Conservation (phyloP, 1,140 invertebrate genomes). For the Drosophila cardini region DNA sequence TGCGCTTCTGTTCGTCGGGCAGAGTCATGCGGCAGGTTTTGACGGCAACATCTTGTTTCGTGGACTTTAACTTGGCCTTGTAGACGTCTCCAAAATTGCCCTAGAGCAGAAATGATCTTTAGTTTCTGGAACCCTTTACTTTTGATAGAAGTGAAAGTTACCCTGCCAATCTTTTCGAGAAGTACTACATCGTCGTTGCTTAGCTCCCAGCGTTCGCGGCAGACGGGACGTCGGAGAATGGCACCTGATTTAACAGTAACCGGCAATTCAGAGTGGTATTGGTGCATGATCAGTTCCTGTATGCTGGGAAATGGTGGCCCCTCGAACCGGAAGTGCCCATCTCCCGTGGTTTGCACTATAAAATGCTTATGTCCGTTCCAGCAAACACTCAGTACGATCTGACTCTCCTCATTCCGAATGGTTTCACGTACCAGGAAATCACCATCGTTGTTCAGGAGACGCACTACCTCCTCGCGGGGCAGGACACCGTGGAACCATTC, state of each 20-base stretch:
- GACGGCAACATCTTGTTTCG: slow-evolving; percentile 95
- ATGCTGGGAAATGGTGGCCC: slow-evolving; percentile 96
- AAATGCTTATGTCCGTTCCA: slow-evolving; percentile 99
- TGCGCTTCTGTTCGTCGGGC: slow-evolving; percentile 97
- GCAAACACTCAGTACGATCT: slow-evolving; percentile 97
- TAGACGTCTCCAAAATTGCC: slow-evolving; percentile 99
- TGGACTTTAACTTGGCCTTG: slow-evolving; percentile 93
- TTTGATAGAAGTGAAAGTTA: slow-evolving; percentile 85
- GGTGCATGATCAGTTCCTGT: slow-evolving; percentile 94
- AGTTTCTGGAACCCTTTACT: neutral
- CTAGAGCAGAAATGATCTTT: slow-evolving; percentile 85
- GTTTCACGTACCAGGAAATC: slow-evolving; percentile 98
- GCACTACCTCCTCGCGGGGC: slow-evolving; percentile 97
- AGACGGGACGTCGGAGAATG: slow-evolving; percentile 93
- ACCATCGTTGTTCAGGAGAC: slow-evolving; percentile 94
- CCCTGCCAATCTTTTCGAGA: slow-evolving; percentile 97
- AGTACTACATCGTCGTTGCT: slow-evolving; percentile 98
- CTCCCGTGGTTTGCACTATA: slow-evolving; percentile 97
- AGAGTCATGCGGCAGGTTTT: slow-evolving; percentile 97
- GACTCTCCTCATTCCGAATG: slow-evolving; percentile 95
- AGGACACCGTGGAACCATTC: slow-evolving; percentile 99
- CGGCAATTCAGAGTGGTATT: slow-evolving; percentile 92
- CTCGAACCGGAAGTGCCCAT: slow-evolving; percentile 97
- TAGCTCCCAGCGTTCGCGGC: slow-evolving; percentile 97
- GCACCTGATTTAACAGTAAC: slow-evolving; percentile 97